Base-by-base conservation (phyloP, 1,140 invertebrate genomes). In the Coptotermes formosanus region DNA sequence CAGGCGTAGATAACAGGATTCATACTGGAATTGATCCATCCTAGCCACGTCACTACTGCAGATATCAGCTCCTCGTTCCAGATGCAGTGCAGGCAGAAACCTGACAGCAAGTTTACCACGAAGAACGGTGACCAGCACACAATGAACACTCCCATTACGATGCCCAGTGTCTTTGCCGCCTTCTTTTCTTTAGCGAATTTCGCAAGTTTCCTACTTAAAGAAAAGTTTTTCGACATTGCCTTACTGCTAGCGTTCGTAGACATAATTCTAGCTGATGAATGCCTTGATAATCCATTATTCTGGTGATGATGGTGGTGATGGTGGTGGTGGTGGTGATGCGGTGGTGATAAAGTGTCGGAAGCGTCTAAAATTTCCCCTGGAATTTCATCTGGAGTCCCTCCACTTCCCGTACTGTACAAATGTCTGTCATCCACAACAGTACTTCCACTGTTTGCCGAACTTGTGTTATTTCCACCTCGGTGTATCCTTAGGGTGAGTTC, bases 71-170 rank as follows among this genome's bases (percentile, higher is more conserved):
- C 96, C 89, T 97, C 96, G 86, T 98, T 95, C 90, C 95, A 94
- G 86, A 98, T 96, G 90, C 97, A 98, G 87, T 95, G 93, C 48
- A 95, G 93, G 91, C 98, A 99, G 89, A 99, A 95, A 1, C 97
- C 98, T 16, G 96, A 96, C 88, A 98, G 90, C 86, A 98, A 93
- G 91, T 99, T 99, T 85, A 99, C 96, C 82, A 99, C 97, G 91
- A 99, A 99, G 92, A 99, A 99, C 59, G 99, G 99, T 87, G 99
- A 92, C 98, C 98, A 98, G 90, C 98, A 99, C 84, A 99, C 94
- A 89, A 99, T 98, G 91, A 99, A 99, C 55, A 99, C 98, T n/a
- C 99, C 99, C 96, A 98, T 98, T 85, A 97, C 96, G 88, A 98
- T 98, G 59, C 97, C 97, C 85, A 98, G 91, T 2, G 97, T 98